Evolutionary conservation across 2,888 invertebrate species (phyloP), one percentile per base, ranked within the genome.

Genomic region (Epirrhoe tristata): DNA sequence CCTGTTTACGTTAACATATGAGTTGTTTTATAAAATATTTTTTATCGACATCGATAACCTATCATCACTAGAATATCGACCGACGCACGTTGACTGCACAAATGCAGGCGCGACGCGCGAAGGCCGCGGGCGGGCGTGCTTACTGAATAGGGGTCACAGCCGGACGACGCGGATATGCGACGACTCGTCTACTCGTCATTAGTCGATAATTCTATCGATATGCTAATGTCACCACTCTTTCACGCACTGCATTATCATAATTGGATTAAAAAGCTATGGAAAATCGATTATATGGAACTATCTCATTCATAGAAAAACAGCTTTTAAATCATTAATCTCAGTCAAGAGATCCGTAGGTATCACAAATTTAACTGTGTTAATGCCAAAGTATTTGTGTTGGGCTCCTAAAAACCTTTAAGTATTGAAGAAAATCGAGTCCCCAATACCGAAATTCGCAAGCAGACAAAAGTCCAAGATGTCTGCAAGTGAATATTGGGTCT

Each of bases 61-160:
- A 57, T 50, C 75, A 69, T 67, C 79, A 74, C 75, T 77, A 69
- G 53, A 48, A 32, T 54, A 67, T 68, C 58, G 69, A 74, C 80
- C 58, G 69, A 74, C 80, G 83, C 81, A 78, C 77, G 73, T 77
- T 76, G 84, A 81, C 83, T 84, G 78, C 81, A 77, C 76, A 81
- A 82, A 71, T 67, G 69, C 75, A 74, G 75, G 78, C 74, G 75
- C 80, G 86, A 74, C 74, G 78, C 74, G 75, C 80, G 86, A 86
- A 88, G 87, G 85, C 86, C 82, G 74, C 68, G 60, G 51, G 58
- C 70, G 72, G 81, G 88, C 89, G 89, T 89, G 89, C 81, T 74
- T 72, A 71, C 58, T 75, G 81, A 80, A 89, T 89, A 79, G 81
- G 79, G 90, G 90, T 87, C 91, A 89, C 76, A 72, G 74, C 69